phyloP scores from a whole-genome alignment of 2,888 invertebrate species.

The Argyresthia goedartella region DNA sequence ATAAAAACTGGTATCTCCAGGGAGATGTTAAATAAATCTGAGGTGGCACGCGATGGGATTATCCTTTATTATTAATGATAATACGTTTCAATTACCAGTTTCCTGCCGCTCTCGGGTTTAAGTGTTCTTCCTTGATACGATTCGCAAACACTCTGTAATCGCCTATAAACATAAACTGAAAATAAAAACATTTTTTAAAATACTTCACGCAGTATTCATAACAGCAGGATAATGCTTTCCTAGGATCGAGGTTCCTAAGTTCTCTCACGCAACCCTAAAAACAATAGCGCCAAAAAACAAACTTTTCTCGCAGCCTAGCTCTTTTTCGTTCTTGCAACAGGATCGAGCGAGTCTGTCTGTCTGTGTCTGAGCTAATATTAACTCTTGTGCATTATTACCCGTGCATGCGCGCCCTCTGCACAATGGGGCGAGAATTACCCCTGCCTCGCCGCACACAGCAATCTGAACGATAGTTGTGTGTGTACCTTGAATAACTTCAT shows the following conservation, averaged over 20 bases:
- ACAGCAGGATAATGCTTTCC: background rate
- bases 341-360: constrained; percentile 24
- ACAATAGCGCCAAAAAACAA: background rate
- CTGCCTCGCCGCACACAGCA: constrained; percentile 9
- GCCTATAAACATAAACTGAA: no score
- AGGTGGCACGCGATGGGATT: no score
- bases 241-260: background rate
- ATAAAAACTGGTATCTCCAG: no score
- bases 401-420: constrained; percentile 29
- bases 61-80: no score
- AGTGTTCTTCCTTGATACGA: background rate
- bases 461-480: no score
- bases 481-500: no score
- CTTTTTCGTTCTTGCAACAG: constrained; percentile 36
- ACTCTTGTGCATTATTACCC: constrained; percentile 57
- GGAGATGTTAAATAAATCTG: no score
- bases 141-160: background rate
- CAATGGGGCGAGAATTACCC: constrained; percentile 48
- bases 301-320: constrained; percentile 19
- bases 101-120: no score
- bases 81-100: no score
- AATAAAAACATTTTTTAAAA: background rate
- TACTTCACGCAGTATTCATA: background rate
- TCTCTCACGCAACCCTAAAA: background rate
- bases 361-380: constrained; percentile 62